These are phyloP conservation scores for Penaeus vannamei DNA, from an alignment of 1,140 invertebrate species.

Conservation along the genomic window DNA sequence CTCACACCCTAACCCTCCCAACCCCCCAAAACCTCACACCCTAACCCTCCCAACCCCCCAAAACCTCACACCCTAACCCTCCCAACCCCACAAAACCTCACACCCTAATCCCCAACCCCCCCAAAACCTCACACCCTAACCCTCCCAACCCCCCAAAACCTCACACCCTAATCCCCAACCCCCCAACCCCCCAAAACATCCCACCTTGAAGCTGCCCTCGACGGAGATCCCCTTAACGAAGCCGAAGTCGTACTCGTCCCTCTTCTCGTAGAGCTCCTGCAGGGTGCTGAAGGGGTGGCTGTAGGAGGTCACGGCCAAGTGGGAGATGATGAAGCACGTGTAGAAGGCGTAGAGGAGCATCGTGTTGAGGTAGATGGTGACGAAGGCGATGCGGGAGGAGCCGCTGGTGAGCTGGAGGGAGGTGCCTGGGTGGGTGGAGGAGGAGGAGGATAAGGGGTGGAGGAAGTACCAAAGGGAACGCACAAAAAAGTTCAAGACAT, in stretches of 20 bases:
- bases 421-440: constrained; percentile 1
- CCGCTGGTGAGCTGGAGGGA: not conserved
- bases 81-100: too few relatives aligned
- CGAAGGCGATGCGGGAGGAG: constrained; percentile 1
- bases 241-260: not conserved
- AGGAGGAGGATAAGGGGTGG: not conserved
- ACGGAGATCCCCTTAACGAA: constrained; percentile 41
- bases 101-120: too few relatives aligned
- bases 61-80: too few relatives aligned
- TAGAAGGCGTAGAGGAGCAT: constrained; percentile 46
- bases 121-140: too few relatives aligned
- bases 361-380: constrained; percentile 41
- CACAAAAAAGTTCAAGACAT: not conserved
- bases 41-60: not conserved
- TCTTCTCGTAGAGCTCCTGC: constrained; percentile 11
- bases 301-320: constrained; percentile 25
- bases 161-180: not conserved
- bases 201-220: constrained; percentile 26
- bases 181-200: not conserved
- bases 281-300: constrained; percentile 27
- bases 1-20: too few relatives aligned
- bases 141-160: not conserved
- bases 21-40: too few relatives aligned
- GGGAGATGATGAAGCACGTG: constrained; percentile 42
- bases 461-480: not conserved